Conservation (phyloP, 2,888 invertebrate species). For the Cephus spinipes region DNA sequence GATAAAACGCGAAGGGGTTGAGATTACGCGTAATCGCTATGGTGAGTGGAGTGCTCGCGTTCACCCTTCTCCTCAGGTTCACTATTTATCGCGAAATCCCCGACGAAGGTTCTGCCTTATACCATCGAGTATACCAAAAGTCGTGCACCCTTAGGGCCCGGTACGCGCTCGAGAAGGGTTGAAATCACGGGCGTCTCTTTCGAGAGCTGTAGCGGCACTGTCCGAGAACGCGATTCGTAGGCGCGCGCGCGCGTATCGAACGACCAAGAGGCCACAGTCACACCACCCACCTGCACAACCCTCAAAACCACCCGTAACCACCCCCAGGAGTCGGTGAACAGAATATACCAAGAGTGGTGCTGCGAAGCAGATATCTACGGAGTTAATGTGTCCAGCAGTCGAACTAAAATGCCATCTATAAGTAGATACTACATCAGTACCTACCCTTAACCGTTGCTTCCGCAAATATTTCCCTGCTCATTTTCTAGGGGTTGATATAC, state of each 20-base stretch:
- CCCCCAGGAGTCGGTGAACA: constrained; percentile 10
- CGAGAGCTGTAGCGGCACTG: constrained; percentile 65
- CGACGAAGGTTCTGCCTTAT: neutral
- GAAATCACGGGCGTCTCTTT: constrained; percentile 62
- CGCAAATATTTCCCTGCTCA: neutral
- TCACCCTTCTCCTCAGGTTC: neutral
- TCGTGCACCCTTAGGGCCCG: constrained; percentile 15
- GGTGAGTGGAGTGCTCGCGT: neutral
- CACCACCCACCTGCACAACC: constrained; percentile 18
- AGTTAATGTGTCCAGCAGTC: neutral
- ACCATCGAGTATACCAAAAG: neutral
- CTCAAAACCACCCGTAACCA: constrained; percentile 16
- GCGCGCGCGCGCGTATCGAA: constrained; percentile 58
- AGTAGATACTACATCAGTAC: neutral
- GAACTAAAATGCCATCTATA: neutral
- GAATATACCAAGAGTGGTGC: constrained; percentile 8
- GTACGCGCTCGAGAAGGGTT: constrained; percentile 33
- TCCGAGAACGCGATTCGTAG: constrained; percentile 42
- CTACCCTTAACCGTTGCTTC: neutral
- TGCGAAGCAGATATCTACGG: neutral
- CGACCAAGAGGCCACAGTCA: constrained; percentile 31
- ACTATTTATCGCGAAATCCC: neutral
- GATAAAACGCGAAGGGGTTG: neutral
- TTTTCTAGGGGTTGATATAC: neutral
- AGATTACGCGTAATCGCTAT: neutral